Evolutionary conservation across 2,797 vertebrate species (phyloP), one percentile per base, ranked within the genome.

Genomic region (Alauda arvensis): DNA sequence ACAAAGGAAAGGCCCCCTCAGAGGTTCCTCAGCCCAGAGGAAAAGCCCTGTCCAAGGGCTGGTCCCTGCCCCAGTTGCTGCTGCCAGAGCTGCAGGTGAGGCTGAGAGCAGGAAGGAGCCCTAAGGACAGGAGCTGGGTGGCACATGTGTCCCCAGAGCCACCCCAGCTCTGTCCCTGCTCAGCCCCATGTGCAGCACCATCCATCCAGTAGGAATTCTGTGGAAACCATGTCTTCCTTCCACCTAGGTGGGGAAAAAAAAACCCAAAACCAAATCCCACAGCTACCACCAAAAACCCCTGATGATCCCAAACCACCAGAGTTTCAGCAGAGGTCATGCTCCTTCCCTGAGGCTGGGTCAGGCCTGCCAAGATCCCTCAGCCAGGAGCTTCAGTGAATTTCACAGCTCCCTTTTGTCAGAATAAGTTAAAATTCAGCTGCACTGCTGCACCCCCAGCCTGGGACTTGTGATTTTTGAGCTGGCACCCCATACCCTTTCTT

Each of bases 101-200:
- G 29, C 52, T 49, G 63, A 74, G 43, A 61, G 24, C 43, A 42
- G 40, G 18, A 23, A 52, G 34, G 23, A 72, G 1, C 46, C 7
- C 18, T 19, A 28, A 37, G 57, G 40, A 33, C 4, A 6, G 28
- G 34, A 45, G 4, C 18, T 77, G 23, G 26, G 51, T 66, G 69
- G 5, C 26, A 43, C 1, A 0, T 0, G 1, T 51, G 17, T 79
- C 71, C 75, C 80, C 53, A 51, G 51, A 68, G 34, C 45, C 66
- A 59, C 24, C 46, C 33, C 13, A 34, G 20, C 18, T 42, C 5
- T 20, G 43, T 19, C 33, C 25, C 43, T 72, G 53, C 55, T 66
- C 63, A 40, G 19, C 18, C 31, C 33, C 0, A 0, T 2, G 8
- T 9, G 46, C 3, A 60, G 13, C 10, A 46, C 1, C 0, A 67